These are phyloP conservation scores for Brachystomella parvula DNA, from an alignment of 1,140 invertebrate species.

Conservation along the genomic window DNA sequence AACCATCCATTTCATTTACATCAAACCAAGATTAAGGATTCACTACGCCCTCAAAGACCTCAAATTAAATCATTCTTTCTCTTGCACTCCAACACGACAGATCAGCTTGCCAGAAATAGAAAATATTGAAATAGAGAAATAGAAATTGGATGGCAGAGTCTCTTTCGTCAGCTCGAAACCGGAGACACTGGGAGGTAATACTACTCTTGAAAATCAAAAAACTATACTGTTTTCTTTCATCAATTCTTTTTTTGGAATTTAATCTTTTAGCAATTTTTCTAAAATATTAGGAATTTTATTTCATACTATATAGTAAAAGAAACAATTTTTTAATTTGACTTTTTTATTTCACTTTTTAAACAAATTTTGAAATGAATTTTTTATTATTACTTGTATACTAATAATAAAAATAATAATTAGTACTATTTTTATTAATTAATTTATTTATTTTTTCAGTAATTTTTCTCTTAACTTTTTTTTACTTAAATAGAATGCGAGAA, in stretches of 20 bases:
- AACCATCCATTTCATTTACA: neutral
- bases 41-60: neutral
- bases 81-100: neutral
- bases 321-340: too few species aligned
- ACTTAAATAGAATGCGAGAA: too few species aligned
- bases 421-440: too few species aligned
- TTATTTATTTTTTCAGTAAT: too few species aligned
- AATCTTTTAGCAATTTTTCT: neutral
- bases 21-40: neutral
- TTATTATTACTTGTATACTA: too few species aligned
- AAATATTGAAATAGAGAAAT: too few species aligned
- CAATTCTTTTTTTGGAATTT: neutral
- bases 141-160: neutral
- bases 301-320: neutral
- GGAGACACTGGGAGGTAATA: neutral
- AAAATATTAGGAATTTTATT: neutral
- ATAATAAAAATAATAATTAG: too few species aligned
- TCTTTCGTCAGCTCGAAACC: slow-evolving; percentile 2
- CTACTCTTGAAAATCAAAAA: neutral
- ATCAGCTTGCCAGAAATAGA: neutral
- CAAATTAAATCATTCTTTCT: neutral
- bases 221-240: neutral
- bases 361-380: too few species aligned
- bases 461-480: too few species aligned
- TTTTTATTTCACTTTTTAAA: too few species aligned